Evolutionary conservation across 2,113 vertebrate species (phyloP).

Genomic region (Isurus oxyrinchus): DNA sequence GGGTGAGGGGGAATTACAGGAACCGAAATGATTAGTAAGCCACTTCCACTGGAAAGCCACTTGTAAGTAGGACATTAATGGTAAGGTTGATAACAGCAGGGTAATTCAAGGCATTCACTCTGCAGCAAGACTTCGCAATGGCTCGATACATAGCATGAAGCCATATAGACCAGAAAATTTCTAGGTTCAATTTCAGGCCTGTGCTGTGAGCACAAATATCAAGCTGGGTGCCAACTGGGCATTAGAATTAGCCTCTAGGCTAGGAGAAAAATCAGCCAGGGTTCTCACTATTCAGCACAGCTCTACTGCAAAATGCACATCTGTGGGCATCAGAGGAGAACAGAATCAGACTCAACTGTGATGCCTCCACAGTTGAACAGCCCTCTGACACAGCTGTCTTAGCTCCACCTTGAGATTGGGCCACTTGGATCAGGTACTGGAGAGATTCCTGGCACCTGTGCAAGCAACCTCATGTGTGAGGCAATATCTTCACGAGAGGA

Average conservation of each 20-base stretch:
- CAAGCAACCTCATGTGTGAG: background rate
- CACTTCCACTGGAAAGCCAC: background rate
- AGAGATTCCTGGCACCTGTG: background rate
- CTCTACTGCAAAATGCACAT: background rate
- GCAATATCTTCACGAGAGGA: background rate
- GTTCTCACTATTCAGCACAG: background rate
- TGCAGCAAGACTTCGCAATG: background rate
- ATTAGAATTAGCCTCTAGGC: background rate
- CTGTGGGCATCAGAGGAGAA: background rate
- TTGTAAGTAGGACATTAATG: background rate
- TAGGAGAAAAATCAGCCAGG: background rate
- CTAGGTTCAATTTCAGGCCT: background rate
- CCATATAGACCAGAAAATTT: background rate
- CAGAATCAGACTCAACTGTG: background rate
- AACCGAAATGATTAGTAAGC: background rate
- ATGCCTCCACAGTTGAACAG: background rate
- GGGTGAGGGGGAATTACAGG: background rate
- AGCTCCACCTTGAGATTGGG: background rate
- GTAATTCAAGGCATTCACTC: background rate
- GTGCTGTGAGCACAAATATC: background rate
- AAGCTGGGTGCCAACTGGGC: background rate
- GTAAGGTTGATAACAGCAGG: background rate
- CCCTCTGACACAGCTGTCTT: background rate
- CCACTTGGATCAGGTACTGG: background rate
- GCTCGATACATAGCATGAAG: background rate